These are phyloP conservation scores for Periphyllus acericola DNA, from an alignment of 2,888 invertebrate genomes.

Conservation along the genomic window DNA sequence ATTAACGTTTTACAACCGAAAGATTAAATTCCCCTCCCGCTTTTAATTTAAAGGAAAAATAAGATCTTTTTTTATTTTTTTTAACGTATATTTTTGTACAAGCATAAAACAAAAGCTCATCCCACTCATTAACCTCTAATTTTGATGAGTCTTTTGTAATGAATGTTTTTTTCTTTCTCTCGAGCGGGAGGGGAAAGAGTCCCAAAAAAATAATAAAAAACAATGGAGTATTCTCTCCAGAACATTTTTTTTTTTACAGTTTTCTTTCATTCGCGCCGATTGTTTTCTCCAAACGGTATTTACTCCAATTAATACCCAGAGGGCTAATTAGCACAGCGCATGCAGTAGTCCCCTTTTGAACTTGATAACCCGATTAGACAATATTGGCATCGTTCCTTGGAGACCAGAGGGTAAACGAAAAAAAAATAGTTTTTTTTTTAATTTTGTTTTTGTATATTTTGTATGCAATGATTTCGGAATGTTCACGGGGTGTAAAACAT, in stretches of 20 bases:
- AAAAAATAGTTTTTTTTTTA: not conserved
- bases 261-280: conserved; percentile 43
- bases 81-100: conserved; percentile 22
- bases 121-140: conserved; percentile 62
- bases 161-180: conserved; percentile 41
- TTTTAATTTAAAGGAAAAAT: conserved; percentile 59
- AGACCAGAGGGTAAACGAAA: conserved; percentile 23
- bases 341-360: conserved; percentile 43
- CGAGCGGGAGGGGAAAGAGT: not conserved
- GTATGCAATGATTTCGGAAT: conserved; percentile 21
- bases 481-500: conserved; percentile 43
- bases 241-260: conserved; percentile 39
- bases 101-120: conserved; percentile 60
- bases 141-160: conserved; percentile 60
- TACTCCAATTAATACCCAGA: conserved; percentile 59
- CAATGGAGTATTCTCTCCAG: conserved; percentile 30
- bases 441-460: not conserved
- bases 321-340: conserved; percentile 57
- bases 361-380: conserved; percentile 53
- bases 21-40: conserved; percentile 54
- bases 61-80: conserved; percentile 19
- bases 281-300: conserved; percentile 56
- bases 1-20: conserved; percentile 61
- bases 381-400: conserved; percentile 52
- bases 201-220: conserved; percentile 50